Percentiles rank a stretch among this genome's conserved stretches.
phyloP scores from a whole-genome alignment of 1,140 invertebrate species.

The Drosophila nigromelanica region DNA sequence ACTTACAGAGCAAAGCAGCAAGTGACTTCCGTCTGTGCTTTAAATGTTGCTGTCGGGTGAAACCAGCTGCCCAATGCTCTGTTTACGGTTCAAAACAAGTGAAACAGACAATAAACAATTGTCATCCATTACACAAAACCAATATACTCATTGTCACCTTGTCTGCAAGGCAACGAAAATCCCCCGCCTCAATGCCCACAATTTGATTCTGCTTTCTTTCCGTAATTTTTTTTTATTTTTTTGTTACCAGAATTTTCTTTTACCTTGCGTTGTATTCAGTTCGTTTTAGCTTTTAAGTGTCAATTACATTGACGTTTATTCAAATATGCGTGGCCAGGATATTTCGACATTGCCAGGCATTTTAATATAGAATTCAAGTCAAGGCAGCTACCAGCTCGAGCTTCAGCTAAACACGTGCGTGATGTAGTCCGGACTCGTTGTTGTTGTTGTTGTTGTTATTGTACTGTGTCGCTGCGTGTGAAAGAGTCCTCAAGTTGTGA shows the following conservation, averaged over 20 bases:
- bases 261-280: constrained; percentile 14
- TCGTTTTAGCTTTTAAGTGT: constrained; percentile 63
- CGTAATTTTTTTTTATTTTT: not conserved
- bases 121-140: not conserved
- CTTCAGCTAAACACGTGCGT: constrained; percentile 24
- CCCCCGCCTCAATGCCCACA: constrained; percentile 9
- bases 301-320: constrained; percentile 83
- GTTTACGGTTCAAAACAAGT: too few relatives aligned
- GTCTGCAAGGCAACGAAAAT: not conserved
- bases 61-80: too few relatives aligned
- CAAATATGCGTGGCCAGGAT: constrained; percentile 75
- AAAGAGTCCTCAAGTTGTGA: constrained; percentile 77
- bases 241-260: constrained; percentile 5
- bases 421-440: constrained; percentile 9
- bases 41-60: not conserved
- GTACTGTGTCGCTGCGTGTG: constrained; percentile 56
- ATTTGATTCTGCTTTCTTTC: constrained; percentile 5
- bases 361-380: constrained; percentile 36
- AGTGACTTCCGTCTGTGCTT: constrained; percentile 3
- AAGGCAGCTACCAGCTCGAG: not conserved
- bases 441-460: constrained; percentile 11
- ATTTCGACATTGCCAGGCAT: constrained; percentile 55
- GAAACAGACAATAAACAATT: too few relatives aligned
- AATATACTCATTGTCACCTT: not conserved
- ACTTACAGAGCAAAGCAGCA: not conserved